A percentile compares a stretch with the other conserved stretches of the same genome.
Conservation (phyloP, 2,113 vertebrate genomes). For the Scalopus aquaticus region DNA sequence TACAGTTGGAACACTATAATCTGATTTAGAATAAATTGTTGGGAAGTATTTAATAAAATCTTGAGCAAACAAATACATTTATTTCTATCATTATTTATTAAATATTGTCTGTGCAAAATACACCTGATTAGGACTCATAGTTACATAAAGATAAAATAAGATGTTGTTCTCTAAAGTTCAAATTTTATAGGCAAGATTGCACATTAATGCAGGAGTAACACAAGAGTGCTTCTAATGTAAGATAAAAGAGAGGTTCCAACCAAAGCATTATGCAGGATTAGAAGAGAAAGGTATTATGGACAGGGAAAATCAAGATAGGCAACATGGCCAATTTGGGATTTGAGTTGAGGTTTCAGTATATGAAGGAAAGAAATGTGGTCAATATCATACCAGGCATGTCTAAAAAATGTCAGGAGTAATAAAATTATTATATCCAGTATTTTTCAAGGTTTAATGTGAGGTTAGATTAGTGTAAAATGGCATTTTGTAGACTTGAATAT, state of each 20-base stretch:
- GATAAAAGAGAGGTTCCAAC: neutral
- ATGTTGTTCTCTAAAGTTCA: neutral
- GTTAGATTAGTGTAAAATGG: neutral
- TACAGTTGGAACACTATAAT: neutral
- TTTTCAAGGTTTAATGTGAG: neutral
- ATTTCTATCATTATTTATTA: neutral
- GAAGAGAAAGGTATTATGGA: neutral
- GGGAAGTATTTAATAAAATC: neutral
- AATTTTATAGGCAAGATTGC: neutral
- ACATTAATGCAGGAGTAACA: neutral
- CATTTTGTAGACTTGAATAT: neutral
- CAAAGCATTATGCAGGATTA: neutral
- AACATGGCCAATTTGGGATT: rapidly evolving
- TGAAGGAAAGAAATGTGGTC: neutral
- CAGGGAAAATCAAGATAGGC: neutral
- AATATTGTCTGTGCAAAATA: neutral
- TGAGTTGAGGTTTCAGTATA: neutral
- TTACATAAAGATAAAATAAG: neutral
- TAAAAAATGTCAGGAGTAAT: neutral
- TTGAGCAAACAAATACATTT: neutral
- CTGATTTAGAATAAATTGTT: neutral
- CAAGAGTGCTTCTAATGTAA: neutral
- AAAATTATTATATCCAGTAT: neutral
- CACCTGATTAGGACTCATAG: neutral
- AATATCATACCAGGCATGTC: neutral